A percentile compares a stretch with the other conserved stretches of the same genome.
phyloP scores from a whole-genome alignment of 2,113 vertebrate species.

The Chaenocephalus aceratus region DNA sequence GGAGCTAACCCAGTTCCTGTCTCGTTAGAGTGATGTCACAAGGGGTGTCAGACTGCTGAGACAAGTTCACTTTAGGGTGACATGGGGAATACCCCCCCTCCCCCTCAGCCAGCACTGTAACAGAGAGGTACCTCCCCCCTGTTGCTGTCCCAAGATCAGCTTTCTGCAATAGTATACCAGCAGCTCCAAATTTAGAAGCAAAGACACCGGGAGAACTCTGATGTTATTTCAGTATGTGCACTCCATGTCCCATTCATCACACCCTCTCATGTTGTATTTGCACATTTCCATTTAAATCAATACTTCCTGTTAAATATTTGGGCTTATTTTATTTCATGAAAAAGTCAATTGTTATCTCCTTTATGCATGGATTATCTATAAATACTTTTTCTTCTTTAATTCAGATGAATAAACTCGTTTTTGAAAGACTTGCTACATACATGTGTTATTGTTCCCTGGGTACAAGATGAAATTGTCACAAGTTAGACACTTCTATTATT shows the following conservation, averaged over 20 bases:
- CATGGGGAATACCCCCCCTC: neutral
- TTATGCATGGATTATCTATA: neutral
- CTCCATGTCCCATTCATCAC: slow-evolving; percentile 38
- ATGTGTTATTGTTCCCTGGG: no score
- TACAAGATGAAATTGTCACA: no score
- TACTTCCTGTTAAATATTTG: neutral
- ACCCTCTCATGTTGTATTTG: neutral
- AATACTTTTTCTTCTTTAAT: neutral
- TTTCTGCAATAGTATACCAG: slow-evolving; percentile 68
- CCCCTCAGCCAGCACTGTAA: neutral
- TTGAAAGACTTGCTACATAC: no score
- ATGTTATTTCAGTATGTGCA: slow-evolving; percentile 51
- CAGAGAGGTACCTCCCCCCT: slow-evolving; percentile 45
- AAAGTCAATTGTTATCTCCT: neutral
- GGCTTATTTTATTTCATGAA: neutral
- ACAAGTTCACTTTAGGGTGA: slow-evolving; percentile 49
- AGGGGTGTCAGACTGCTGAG: slow-evolving; percentile 27
- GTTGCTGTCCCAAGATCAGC: slow-evolving; percentile 59
- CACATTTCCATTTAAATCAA: slow-evolving; percentile 3
- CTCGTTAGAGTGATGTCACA: slow-evolving; percentile 3
- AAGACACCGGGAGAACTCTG: slow-evolving; percentile 39
- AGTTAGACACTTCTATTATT: no score
- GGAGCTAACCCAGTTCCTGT: slow-evolving; percentile 51
- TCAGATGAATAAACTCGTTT: no score
- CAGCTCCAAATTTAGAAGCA: slow-evolving; percentile 67